Evolutionary conservation across 2,113 vertebrate genomes (phyloP), one percentile per base, ranked within the genome.

Genomic region (Limnothrissa miodon): DNA sequence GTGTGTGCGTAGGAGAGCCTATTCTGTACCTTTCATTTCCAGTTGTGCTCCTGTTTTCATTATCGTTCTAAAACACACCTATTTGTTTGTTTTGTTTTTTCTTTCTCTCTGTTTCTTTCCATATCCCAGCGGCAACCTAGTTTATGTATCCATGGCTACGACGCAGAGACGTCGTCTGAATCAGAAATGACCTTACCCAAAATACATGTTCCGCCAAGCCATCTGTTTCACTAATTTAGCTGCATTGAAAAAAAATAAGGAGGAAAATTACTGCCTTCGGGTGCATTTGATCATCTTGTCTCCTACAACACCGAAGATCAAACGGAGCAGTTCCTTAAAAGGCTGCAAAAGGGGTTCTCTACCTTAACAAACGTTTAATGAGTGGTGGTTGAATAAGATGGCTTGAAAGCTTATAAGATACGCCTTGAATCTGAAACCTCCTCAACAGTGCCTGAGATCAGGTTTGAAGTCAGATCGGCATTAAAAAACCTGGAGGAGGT

Each of bases 141-240:
- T 15, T 39, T 83, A 90, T 62, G 88, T 92, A 89, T 87, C 88
- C 84, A 91, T 91, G 88, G 90, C 84, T 85, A 89, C 87, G 10
- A 74, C 13, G 29, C 10, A 29, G 66, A 36, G 66, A 74, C 66
- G 66, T 70, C 66, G 36, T 36, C 29, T 29, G 33, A 70, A 36
- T 39, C 66, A 39, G 33, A 74, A 29, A 74, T 74, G 66, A 74
- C 66, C 66, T 74, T 74, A 74, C 25, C 4, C 4, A 33, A 74
- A 74, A 74, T 29, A 36, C 33, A 74, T 74, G 66, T 74, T 74
- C 66, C 79, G 83, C 66, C 9, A 59, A 53, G 83, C 70, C 83
- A 83, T 83, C 85, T 85, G 83, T 81, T 83, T 25, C 39, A 62
- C 59, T 79, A 36, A 78, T 78, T 70, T 86, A 66, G 80, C 62